Base-by-base conservation (phyloP, 2,888 invertebrate genomes). In the Chesias legatella region DNA sequence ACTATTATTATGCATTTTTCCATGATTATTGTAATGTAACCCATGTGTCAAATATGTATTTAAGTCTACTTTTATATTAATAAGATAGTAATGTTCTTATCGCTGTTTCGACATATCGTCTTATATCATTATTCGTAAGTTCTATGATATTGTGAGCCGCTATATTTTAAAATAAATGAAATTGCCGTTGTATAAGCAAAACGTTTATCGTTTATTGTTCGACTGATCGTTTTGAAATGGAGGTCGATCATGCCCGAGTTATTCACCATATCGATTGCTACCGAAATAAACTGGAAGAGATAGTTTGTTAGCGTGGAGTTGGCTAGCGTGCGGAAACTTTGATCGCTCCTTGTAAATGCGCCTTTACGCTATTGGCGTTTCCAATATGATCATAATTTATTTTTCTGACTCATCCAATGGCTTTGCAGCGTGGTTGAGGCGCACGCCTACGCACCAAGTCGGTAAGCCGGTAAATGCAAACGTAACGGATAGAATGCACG, bases 131-230 rank as follows among this genome's bases (percentile, higher is more conserved):
- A 84, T 69, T 76, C 71, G 63, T 88, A 88, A 86, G 86, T 71
- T 80, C 65, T 73, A 77, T 75, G 67, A 78, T 82, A 86, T 86
- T 88, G 86, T 88, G 85, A 88, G 81, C 80, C 80, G 79, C 83
- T 86, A 84, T 86, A 85, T 86, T 86, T 88, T 84, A 85, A 88
- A 88, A 85, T 86, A 88, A 88, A 86, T 82, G 77, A 84, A 80
- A 81, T 83, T 83, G 82, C 84, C 81, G 82, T 85, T 85, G 82
- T 84, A 80, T 85, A 85, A 84, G 80, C 86, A 82, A 79, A 78
- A 80, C 67, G 72, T 83, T 79, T 81, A 83, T 82, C 78, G 85
- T 82, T 84, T 83, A 83, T 79, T 84, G 66, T 79, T 78, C 79
- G 74, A 78, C 72, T 74, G 67, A 78, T 78, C 75, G 75, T 63